Conservation (phyloP, 2,888 invertebrate genomes). For the Apamea crenata region DNA sequence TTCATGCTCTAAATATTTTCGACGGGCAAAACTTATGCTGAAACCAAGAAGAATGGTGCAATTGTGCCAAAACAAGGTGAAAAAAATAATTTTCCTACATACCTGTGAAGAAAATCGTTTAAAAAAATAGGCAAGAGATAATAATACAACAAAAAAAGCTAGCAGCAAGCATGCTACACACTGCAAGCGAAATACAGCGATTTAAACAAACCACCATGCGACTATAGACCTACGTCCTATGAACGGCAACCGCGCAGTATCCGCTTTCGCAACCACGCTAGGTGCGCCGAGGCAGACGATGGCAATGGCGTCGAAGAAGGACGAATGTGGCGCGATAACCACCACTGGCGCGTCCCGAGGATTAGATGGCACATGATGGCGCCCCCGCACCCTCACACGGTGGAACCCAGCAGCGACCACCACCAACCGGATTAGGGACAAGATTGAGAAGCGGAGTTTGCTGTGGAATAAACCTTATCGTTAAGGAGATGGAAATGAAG, state of each 20-base stretch:
- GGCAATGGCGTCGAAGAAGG: constrained; percentile 96
- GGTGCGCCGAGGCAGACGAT: constrained; percentile 96
- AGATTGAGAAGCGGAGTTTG: constrained; percentile 92
- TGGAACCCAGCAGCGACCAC: constrained; percentile 96
- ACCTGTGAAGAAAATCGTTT: background rate
- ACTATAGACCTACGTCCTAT: constrained; percentile 95
- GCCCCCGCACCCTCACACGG: constrained; percentile 94
- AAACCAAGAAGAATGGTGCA: constrained; percentile 20
- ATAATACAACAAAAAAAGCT: constrained; percentile 13
- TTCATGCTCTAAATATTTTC: constrained; percentile 59
- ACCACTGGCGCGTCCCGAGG: constrained; percentile 95
- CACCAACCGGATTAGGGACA: constrained; percentile 93
- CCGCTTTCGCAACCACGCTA: constrained; percentile 97
- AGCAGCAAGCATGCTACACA: constrained; percentile 46
- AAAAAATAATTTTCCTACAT: constrained; percentile 23
- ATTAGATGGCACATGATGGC: constrained; percentile 84
- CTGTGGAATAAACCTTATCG: constrained; percentile 82
- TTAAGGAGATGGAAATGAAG: constrained; percentile 39
- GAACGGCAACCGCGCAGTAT: constrained; percentile 95
- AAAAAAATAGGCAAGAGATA: background rate
- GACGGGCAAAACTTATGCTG: constrained; percentile 18
- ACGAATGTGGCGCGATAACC: constrained; percentile 97
- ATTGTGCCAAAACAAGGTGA: constrained; percentile 3
- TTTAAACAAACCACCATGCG: constrained; percentile 49
- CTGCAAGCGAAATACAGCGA: constrained; percentile 31